A percentile compares a stretch with the other conserved stretches of the same genome.
Evolutionary conservation across 2,797 vertebrate species (phyloP).

Genomic region (Cirrhinus molitorella): DNA sequence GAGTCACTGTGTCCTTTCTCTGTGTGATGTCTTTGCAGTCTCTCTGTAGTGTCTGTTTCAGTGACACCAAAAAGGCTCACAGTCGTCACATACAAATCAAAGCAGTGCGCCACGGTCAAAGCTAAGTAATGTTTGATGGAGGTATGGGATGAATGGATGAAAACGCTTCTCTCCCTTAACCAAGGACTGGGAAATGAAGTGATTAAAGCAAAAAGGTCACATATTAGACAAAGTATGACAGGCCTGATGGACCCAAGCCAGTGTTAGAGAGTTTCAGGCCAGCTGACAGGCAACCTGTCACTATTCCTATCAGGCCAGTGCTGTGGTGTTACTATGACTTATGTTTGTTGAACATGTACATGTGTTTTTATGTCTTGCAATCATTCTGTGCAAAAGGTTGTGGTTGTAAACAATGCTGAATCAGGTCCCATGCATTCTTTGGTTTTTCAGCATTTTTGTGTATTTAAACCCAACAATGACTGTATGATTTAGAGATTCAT

Average conservation of each 20-base stretch:
- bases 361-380: neutral
- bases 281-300: neutral
- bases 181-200: neutral
- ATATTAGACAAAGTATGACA: neutral
- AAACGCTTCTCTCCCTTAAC: neutral
- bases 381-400: neutral
- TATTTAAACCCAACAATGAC: too few species aligned
- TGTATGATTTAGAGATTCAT: too few species aligned
- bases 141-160: constrained; percentile 3
- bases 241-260: neutral
- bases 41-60: constrained; percentile 28
- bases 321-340: neutral
- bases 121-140: neutral
- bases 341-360: neutral
- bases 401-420: neutral
- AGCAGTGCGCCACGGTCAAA: neutral
- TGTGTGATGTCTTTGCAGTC: constrained; percentile 2
- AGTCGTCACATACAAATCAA: constrained; percentile 15
- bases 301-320: neutral
- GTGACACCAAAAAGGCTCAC: constrained; percentile 3
- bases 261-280: neutral
- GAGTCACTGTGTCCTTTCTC: constrained; percentile 3
- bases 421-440: too few species aligned
- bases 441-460: too few species aligned
- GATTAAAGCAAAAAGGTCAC: neutral